phyloP scores from a whole-genome alignment of 2,113 vertebrate genomes.

The Pontoporia blainvillei region DNA sequence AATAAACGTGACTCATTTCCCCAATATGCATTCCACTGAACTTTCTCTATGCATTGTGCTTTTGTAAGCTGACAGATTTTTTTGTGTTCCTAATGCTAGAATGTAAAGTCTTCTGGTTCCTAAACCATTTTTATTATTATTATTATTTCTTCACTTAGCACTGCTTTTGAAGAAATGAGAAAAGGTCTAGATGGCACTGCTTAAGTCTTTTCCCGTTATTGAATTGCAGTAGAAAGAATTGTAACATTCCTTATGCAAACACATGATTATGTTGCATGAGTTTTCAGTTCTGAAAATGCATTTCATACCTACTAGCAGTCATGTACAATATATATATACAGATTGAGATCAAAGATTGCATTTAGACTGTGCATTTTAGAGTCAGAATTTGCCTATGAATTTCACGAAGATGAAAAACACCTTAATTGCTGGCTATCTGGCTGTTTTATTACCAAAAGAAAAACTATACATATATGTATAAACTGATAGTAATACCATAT shows the following conservation, averaged over 20 bases:
- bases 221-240: constrained; percentile 82
- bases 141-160: constrained; percentile 71
- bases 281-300: constrained; percentile 95
- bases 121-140: constrained; percentile 59
- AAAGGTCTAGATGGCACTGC: constrained; percentile 81
- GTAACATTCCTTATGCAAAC: constrained; percentile 88
- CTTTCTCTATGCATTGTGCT: constrained; percentile 82
- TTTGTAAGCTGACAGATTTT: constrained; percentile 79
- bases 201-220: constrained; percentile 81
- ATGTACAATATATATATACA: constrained; percentile 98
- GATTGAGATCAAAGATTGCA: constrained; percentile 93
- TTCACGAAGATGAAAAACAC: constrained; percentile 90
- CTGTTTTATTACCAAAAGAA: constrained; percentile 69
- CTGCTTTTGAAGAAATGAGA: constrained; percentile 78
- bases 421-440: constrained; percentile 91
- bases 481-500: constrained; percentile 66
- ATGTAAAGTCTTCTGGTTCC: constrained; percentile 75
- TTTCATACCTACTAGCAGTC: constrained; percentile 97
- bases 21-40: constrained; percentile 52
- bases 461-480: constrained; percentile 72
- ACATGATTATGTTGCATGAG: constrained; percentile 91
- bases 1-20: constrained; percentile 61
- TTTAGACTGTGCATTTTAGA: constrained; percentile 87
- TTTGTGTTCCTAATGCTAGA: constrained; percentile 73
- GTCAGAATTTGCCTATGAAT: constrained; percentile 91